These are phyloP conservation scores for Nephrotoma guestfalica DNA, from an alignment of 2,888 invertebrate genomes.

Conservation along the genomic window DNA sequence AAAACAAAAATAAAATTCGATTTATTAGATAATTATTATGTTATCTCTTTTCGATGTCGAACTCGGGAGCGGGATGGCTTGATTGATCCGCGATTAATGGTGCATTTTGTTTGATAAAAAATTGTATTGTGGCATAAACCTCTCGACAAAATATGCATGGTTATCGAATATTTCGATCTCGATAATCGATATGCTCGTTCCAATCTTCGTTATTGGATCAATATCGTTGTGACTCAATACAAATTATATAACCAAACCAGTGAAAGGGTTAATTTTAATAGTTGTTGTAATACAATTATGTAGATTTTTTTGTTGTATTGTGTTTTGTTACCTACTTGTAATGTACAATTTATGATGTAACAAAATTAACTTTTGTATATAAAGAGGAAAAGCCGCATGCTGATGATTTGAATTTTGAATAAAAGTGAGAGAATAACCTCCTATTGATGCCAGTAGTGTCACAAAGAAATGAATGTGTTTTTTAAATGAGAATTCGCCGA, in stretches of 20 bases:
- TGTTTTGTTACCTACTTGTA: not conserved
- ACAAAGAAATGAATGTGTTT: too few relatives aligned
- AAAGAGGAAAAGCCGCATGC: not conserved
- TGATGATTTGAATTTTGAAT: not conserved
- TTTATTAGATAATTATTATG: not conserved
- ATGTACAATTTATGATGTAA: not conserved
- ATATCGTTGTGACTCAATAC: not conserved
- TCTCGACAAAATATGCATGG: not conserved
- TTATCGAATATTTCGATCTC: not conserved
- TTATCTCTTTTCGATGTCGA: not conserved
- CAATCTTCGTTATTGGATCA: not conserved
- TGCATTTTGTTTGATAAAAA: not conserved
- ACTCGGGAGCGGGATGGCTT: not conserved
- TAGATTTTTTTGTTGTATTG: not conserved
- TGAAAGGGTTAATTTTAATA: not conserved
- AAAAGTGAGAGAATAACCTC: not conserved
- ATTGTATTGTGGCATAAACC: not conserved
- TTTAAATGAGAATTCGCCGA: too few relatives aligned
- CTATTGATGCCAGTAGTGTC: not conserved
- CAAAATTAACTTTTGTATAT: not conserved
- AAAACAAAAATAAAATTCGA: not conserved
- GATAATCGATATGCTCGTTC: not conserved
- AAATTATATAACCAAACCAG: not conserved
- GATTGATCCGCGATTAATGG: not conserved
- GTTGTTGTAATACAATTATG: not conserved